A percentile compares a stretch with the other conserved stretches of the same genome.
These are phyloP conservation scores for Crossoptilon crossoptilon DNA, from an alignment of 2,797 vertebrate genomes.

Conservation along the genomic window DNA sequence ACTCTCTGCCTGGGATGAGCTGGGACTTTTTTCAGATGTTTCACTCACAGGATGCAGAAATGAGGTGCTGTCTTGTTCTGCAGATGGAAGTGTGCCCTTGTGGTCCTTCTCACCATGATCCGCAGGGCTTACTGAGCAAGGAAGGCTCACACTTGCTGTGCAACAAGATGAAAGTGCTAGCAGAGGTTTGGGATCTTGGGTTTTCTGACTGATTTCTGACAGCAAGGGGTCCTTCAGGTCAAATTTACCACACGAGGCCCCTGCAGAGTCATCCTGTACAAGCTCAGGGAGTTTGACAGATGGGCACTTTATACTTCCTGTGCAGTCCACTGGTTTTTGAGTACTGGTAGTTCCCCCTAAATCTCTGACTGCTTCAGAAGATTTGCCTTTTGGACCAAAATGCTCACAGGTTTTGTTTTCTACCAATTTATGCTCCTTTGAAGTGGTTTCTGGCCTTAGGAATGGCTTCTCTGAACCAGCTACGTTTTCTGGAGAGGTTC, in stretches of 20 bases:
- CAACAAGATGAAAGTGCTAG: conserved; percentile 50
- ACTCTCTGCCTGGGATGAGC: conserved; percentile 61
- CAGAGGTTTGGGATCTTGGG: conserved; percentile 41
- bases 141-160: not conserved
- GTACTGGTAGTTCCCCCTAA: conserved; percentile 28
- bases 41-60: conserved; percentile 5
- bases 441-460: conserved; percentile 25
- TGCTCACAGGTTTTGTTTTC: conserved; percentile 42
- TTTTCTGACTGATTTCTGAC: conserved; percentile 48
- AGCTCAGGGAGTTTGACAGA: conserved; percentile 50
- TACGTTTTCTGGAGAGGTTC: conserved; percentile 45
- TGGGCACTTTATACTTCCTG: not conserved
- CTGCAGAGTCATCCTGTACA: conserved; percentile 28
- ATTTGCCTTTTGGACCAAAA: conserved; percentile 46
- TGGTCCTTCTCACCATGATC: not conserved
- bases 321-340: not conserved
- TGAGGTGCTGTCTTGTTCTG: conserved; percentile 35
- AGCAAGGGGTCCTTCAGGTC: conserved; percentile 45
- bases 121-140: not conserved
- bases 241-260: not conserved
- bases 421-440: conserved; percentile 29
- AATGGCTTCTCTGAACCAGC: conserved; percentile 40
- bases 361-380: conserved; percentile 59
- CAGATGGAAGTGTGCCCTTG: not conserved
- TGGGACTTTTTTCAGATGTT: conserved; percentile 1